Percentiles rank a stretch among this genome's conserved stretches.
phyloP scores from a whole-genome alignment of 1,140 invertebrate genomes.

The Cotesia chilonis region DNA sequence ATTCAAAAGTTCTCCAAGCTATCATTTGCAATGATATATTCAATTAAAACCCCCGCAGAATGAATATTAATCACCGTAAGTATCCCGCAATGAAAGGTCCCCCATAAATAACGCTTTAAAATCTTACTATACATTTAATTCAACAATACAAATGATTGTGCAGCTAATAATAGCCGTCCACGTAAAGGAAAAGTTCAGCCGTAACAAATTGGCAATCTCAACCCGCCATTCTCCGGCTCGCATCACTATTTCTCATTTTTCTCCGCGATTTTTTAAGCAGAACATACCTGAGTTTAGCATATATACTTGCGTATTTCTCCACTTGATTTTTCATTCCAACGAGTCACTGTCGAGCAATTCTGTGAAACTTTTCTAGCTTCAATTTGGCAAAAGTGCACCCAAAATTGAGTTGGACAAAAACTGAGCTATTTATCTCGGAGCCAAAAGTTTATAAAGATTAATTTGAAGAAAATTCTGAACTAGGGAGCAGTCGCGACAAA shows the following conservation, averaged over 20 bases:
- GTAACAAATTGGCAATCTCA: constrained; percentile 55
- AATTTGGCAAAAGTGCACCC: background rate
- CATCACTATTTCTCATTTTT: constrained; percentile 46
- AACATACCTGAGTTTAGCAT: constrained; percentile 34
- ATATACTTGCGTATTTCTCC: constrained; percentile 25
- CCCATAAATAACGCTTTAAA: no score
- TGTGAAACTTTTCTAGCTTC: background rate
- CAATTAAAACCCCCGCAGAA: no score
- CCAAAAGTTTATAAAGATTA: constrained; percentile 12
- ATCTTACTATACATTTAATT: no score
- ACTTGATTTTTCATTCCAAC: constrained; percentile 23
- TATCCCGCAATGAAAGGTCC: no score
- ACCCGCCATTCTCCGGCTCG: constrained; percentile 32
- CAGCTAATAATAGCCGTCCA: no score
- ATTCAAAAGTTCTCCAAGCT: no score
- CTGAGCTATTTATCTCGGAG: background rate
- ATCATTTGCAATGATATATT: no score
- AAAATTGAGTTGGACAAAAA: no score
- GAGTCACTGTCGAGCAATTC: background rate
- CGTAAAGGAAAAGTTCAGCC: constrained; percentile 19
- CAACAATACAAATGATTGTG: no score
- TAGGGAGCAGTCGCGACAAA: constrained; percentile 26
- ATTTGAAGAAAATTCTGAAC: constrained; percentile 7
- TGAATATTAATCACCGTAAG: no score
- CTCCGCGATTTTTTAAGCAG: constrained; percentile 42